phyloP scores from a whole-genome alignment of 2,797 vertebrate species.

The Labeo calbasu region DNA sequence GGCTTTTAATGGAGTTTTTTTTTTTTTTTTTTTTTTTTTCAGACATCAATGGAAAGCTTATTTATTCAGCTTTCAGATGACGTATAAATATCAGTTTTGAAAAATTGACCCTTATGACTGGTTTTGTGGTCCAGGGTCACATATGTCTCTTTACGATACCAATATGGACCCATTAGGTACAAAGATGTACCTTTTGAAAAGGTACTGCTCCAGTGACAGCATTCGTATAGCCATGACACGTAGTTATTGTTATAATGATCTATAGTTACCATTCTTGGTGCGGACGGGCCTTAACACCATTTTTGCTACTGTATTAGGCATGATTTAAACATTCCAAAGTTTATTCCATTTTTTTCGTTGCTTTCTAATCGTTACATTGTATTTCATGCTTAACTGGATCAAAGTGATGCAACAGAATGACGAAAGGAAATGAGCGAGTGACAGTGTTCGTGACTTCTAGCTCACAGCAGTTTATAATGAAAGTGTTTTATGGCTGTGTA shows the following conservation, averaged over 20 bases:
- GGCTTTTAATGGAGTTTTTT: neutral
- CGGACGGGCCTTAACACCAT: neutral
- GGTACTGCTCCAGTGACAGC: neutral
- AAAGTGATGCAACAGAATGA: conserved; percentile 10
- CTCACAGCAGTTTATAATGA: neutral
- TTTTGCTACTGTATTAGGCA: neutral
- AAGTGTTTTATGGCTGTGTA: conserved; percentile 4
- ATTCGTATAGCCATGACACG: neutral
- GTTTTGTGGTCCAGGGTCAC: no score
- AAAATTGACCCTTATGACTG: no score
- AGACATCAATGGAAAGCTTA: neutral
- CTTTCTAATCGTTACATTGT: neutral
- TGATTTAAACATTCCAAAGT: neutral
- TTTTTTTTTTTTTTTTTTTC: neutral
- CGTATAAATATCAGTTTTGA: no score
- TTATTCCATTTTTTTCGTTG: neutral
- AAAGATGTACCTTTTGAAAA: neutral
- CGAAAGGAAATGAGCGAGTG: neutral
- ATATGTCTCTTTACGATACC: neutral
- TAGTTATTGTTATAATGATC: neutral
- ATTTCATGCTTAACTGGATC: neutral
- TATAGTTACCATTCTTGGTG: neutral
- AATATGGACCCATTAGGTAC: neutral
- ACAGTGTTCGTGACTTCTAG: neutral
- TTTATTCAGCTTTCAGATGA: no score